phyloP scores from a whole-genome alignment of 2,113 vertebrate genomes.

The Caracal caracal region DNA sequence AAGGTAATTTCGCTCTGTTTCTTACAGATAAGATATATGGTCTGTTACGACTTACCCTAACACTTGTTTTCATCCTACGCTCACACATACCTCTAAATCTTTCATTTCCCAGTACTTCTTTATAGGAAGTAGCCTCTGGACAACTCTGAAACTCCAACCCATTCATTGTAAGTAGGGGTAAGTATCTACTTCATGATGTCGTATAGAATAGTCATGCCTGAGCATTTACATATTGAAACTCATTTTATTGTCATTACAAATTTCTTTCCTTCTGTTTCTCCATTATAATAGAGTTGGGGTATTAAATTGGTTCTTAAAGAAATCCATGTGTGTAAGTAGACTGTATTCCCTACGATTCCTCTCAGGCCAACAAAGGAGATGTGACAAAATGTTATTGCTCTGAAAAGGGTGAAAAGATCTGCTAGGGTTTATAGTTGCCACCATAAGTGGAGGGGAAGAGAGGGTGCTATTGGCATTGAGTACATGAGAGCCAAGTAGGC shows the following conservation, averaged over 20 bases:
- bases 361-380: slow-evolving; percentile 16
- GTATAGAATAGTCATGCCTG: not conserved
- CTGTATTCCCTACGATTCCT: not conserved
- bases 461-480: not conserved
- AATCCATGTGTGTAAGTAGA: not conserved
- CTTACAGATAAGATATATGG: not conserved
- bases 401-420: not conserved
- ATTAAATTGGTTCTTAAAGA: not conserved
- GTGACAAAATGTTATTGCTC: not conserved
- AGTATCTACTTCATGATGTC: not conserved
- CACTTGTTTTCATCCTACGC: not conserved
- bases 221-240: slow-evolving; percentile 32
- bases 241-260: not conserved
- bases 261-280: slow-evolving; percentile 17
- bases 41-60: not conserved
- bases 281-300: not conserved
- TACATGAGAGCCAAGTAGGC: not conserved
- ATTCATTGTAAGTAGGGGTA: not conserved
- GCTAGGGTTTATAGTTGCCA: not conserved
- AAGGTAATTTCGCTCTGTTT: slow-evolving; percentile 23
- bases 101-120: not conserved
- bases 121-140: not conserved
- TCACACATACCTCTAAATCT: not conserved
- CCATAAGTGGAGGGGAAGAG: too few species aligned
- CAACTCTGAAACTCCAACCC: slow-evolving; percentile 33